A percentile compares a stretch with the other conserved stretches of the same genome.
phyloP scores from a whole-genome alignment of 1,140 invertebrate species.

The Eriosoma lanigerum region DNA sequence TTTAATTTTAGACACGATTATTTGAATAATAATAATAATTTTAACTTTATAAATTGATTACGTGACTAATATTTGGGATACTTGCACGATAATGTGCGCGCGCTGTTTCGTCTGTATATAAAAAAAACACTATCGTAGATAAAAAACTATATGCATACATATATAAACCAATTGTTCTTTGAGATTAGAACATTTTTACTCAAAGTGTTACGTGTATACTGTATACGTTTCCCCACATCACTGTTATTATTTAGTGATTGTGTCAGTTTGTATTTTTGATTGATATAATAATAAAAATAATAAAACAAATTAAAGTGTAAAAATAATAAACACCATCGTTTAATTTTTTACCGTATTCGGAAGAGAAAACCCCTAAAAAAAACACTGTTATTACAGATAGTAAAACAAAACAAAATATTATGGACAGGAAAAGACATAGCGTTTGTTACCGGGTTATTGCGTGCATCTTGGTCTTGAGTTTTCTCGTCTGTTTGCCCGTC shows the following conservation, averaged over 20 bases:
- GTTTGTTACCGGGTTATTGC: neutral
- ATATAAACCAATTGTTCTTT: neutral
- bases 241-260: too few species aligned
- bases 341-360: neutral
- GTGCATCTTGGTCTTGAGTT: neutral
- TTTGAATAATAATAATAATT: too few species aligned
- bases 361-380: too few species aligned
- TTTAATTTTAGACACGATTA: too few species aligned
- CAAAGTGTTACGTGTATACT: neutral
- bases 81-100: neutral
- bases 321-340: neutral
- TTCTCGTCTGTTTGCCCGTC: conserved; percentile 19
- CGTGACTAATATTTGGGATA: neutral
- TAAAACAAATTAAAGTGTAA: neutral
- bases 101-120: neutral
- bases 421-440: neutral
- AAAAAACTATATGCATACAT: neutral
- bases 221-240: neutral
- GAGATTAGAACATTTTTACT: conserved; percentile 7
- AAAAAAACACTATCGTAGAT: neutral
- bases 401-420: neutral
- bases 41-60: too few species aligned
- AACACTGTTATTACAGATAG: neutral
- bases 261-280: too few species aligned
- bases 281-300: too few species aligned